A percentile compares a stretch with the other conserved stretches of the same genome.
Evolutionary conservation across 2,113 vertebrate genomes (phyloP).

Genomic region (Myotis brandtii): DNA sequence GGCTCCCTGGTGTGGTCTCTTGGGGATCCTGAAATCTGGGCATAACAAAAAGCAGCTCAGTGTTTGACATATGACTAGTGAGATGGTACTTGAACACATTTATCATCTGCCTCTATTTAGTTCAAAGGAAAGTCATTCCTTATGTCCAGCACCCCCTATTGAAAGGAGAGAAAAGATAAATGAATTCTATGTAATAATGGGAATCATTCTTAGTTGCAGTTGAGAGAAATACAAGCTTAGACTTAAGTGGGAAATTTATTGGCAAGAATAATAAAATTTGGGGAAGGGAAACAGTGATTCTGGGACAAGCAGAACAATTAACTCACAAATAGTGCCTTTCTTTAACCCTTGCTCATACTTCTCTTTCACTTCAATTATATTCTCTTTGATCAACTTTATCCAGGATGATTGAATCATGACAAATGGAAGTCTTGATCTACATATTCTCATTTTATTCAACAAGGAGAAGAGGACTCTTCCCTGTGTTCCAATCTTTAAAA

Average conservation of each 20-base stretch:
- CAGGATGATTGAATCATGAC: not conserved
- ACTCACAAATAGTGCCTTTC: not conserved
- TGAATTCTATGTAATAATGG: not conserved
- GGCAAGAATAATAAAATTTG: not conserved
- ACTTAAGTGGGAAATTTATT: not conserved
- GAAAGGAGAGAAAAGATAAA: not conserved
- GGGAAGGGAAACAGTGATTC: not conserved
- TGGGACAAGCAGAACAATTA: not conserved
- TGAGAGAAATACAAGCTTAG: conserved; percentile 2
- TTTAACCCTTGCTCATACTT: not conserved
- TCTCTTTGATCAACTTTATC: not conserved
- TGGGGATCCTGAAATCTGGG: too few relatives aligned
- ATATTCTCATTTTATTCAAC: not conserved
- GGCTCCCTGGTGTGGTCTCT: too few relatives aligned
- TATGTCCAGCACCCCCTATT: not conserved
- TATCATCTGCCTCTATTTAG: conserved; percentile 3
- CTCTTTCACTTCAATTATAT: not conserved
- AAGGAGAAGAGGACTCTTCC: not conserved
- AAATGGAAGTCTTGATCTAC: not conserved
- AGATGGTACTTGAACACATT: not conserved
- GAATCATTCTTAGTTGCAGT: not conserved
- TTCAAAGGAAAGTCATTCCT: not conserved
- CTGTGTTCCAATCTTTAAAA: not conserved
- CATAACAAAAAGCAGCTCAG: not conserved
- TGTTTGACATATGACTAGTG: not conserved